phyloP scores from a whole-genome alignment of 2,797 vertebrate species.

The Pogonophryne albipinna region DNA sequence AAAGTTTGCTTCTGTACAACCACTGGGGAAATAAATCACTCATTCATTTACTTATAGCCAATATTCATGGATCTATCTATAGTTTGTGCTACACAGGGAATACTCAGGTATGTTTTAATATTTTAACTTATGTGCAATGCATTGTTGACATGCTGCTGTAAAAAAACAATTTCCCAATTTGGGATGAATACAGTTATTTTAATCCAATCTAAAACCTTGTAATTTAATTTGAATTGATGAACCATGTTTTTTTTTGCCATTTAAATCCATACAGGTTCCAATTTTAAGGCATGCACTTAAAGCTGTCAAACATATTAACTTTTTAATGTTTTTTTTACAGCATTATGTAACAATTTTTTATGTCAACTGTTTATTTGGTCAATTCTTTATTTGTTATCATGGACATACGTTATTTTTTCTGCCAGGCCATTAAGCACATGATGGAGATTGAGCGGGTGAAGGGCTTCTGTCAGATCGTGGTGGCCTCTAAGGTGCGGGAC shows the following conservation, averaged over 20 bases:
- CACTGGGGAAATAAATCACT: conserved; percentile 10
- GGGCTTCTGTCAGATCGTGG: conserved; percentile 97
- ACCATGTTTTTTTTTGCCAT: not conserved
- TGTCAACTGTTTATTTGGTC: not conserved
- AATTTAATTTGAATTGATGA: not conserved
- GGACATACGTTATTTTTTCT: not conserved
- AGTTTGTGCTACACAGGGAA: not conserved
- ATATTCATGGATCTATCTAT: not conserved
- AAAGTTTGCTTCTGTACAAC: conserved; percentile 1
- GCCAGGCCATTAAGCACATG: conserved; percentile 97
- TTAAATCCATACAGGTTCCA: not conserved
- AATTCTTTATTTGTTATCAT: not conserved
- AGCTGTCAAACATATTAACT: not conserved
- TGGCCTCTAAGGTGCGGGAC: conserved; percentile 93
- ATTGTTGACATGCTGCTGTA: too few relatives aligned
- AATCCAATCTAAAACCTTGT: not conserved
- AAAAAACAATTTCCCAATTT: too few relatives aligned
- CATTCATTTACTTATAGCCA: conserved; percentile 6
- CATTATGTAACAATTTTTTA: not conserved
- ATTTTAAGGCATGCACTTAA: not conserved
- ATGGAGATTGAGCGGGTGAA: conserved; percentile 98
- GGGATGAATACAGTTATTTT: too few relatives aligned
- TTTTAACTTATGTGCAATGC: too few relatives aligned
- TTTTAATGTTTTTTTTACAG: not conserved
- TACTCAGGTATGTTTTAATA: too few relatives aligned